Evolutionary conservation across 2,888 invertebrate species (phyloP), one percentile per base, ranked within the genome.

Genomic region (Leptopilina drosophilae): DNA sequence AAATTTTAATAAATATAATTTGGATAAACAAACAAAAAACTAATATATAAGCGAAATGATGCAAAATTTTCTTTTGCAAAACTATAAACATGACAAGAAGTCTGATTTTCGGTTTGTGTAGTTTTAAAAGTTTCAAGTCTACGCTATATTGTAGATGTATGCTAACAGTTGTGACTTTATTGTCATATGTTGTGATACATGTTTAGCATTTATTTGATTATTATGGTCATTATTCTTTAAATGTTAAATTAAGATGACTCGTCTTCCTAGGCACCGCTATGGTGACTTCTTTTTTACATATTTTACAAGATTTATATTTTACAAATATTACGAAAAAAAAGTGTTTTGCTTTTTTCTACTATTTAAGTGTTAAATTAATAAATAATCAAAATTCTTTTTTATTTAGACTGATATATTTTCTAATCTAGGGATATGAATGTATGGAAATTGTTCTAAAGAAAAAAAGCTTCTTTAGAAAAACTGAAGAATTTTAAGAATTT

Each of bases 131-230:
- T 73, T 66, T 80, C n/a, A 80, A 78, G 82, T 80, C 73, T 81
- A 78, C 66, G 59, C 76, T 77, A 80, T 79, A 78, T 76, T 77
- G 77, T 82, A 83, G 78, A 77, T 80, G 80, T 65, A 78, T 81
- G 78, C 81, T 81, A 20, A 79, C 64, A 80, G 77, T 81, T 78
- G 81, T 81, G 78, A 81, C 80, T 82, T 80, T 79, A 81, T 79
- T 77, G 79, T 78, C 65, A 78, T 78, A 82, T 80, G 78, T 84
- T 84, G 82, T 84, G 83, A 85, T 86, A 84, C 59, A 73, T 84
- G 83, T 82, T 82, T 78, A 82, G 83, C 82, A 81, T 81, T 82
- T 83, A 76, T 85, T 82, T 83, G 77, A 76, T 78, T 82, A 84
- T 82, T 83, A 80, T 79, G 83, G 76, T 83, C 79, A 81, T 82